Conservation (phyloP, 2,888 invertebrate genomes). For the Chouioia cunea region DNA sequence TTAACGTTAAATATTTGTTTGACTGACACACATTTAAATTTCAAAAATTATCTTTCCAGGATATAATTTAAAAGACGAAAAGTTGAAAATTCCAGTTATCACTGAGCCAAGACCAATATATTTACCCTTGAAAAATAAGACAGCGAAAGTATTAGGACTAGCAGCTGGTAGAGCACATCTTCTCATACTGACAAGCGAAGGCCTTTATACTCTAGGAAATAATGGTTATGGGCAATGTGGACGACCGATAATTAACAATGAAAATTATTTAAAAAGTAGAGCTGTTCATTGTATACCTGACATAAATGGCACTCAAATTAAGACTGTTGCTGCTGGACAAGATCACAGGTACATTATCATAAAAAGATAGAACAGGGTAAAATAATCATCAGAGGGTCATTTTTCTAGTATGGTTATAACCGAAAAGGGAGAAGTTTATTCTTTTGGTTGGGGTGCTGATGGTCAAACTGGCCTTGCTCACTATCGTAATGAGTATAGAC, state of each 20-base stretch:
- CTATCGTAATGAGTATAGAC: constrained; percentile 74
- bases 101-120: constrained; percentile 79
- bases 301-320: constrained; percentile 75
- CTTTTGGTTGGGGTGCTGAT: constrained; percentile 95
- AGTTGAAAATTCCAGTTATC: constrained; percentile 77
- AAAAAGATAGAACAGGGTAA: no score
- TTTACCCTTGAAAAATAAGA: constrained; percentile 76
- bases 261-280: constrained; percentile 79
- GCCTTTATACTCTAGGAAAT: constrained; percentile 88
- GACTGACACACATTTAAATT: not conserved
- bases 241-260: constrained; percentile 80
- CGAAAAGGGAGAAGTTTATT: constrained; percentile 83
- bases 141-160: constrained; percentile 71
- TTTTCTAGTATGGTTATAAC: constrained; percentile 84
- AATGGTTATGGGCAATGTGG: constrained; percentile 97
- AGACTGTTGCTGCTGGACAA: constrained; percentile 86
- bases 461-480: constrained; percentile 91
- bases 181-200: constrained; percentile 82
- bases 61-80: constrained; percentile 69
- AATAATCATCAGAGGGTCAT: no score
- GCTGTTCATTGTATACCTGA: constrained; percentile 76
- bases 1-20: not conserved
- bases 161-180: constrained; percentile 92
- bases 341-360: constrained; percentile 81
- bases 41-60: constrained; percentile 18